Conservation (phyloP, 2,797 vertebrate species). For the Cheirogaleus major region DNA sequence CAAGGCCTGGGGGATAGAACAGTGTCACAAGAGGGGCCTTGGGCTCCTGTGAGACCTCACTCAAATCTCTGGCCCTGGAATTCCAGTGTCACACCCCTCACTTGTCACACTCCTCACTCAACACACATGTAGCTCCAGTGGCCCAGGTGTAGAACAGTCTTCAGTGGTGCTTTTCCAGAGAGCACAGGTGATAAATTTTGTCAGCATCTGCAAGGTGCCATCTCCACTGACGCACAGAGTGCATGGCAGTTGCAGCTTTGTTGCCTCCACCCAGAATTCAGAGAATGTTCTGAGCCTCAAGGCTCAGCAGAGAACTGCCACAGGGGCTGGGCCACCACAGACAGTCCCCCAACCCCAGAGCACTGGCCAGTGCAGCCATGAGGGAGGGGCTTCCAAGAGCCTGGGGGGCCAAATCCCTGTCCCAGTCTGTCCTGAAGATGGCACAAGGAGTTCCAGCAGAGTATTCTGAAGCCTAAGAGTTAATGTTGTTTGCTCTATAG, state of each 20-base stretch:
- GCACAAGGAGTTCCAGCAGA: neutral
- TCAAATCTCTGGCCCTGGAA: neutral
- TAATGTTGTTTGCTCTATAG: neutral
- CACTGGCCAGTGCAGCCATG: neutral
- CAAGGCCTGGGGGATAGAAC: neutral
- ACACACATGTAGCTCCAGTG: fast-evolving
- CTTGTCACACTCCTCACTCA: neutral
- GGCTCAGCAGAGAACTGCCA: neutral
- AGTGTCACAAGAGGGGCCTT: neutral
- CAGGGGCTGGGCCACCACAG: neutral
- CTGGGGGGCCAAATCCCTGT: fast-evolving
- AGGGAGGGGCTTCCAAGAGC: neutral
- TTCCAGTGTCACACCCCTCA: neutral
- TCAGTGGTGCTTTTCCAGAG: neutral
- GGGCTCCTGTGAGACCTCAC: neutral
- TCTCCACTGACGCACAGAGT: neutral
- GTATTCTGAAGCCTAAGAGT: neutral
- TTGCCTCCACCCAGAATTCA: neutral
- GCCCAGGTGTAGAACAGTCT: neutral
- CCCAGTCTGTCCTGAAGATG: too few relatives aligned
- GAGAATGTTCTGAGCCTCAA: neutral
- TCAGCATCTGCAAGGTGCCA: neutral
- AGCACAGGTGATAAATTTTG: neutral
- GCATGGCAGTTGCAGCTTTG: neutral
- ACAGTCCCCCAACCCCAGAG: neutral